Evolutionary conservation across 2,113 vertebrate genomes (phyloP), one percentile per base, ranked within the genome.

Genomic region (Hydrolagus affinis): DNA sequence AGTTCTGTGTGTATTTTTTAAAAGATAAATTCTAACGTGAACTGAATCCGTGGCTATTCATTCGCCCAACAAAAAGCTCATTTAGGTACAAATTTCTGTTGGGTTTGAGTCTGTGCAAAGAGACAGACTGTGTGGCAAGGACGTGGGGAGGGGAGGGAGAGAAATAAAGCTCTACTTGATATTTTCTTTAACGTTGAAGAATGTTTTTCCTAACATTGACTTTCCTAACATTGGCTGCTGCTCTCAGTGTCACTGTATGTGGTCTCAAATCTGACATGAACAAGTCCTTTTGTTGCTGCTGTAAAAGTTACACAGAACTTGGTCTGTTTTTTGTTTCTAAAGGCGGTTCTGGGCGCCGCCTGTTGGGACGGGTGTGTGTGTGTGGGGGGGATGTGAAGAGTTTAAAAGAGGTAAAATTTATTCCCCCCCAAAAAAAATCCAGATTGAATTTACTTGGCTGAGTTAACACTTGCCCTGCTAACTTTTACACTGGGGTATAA

Each of bases 231-330:
- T n/a, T n/a, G 60, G 62, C 62, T 68, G 28, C 59, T 44, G 12
- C 73, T 19, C 30, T 75, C 73, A 17, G 73, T 69, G 4, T 69
- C 66, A 69, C 73, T 75, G 73, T 75, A 75, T 75, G 73, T 75
- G 73, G 73, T 75, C 73, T n/a, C 73, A 75, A 75, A 44, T 28
- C 73, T 75, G 30, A 75, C 30, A 83, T 83, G 78, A 83, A 83
- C n/a, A 68, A 83, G 60, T 19, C 25, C 62, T 83, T 83, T 68
- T 83, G 78, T 83, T 83, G 14, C 78, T 32, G 59, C 78, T 32
- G 3, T 21, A 62, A 64, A 17, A 32, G 25, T 12, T 64, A 28
- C 62, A 83, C 21, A 32, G 78, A 64, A 64, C 9, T 15, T 17
- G 21, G 78, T 64, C 30, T 75, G 32, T 83, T 83, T 83, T 25